Base-by-base conservation (phyloP, 2,113 vertebrate species). In the Callospermophilus lateralis region DNA sequence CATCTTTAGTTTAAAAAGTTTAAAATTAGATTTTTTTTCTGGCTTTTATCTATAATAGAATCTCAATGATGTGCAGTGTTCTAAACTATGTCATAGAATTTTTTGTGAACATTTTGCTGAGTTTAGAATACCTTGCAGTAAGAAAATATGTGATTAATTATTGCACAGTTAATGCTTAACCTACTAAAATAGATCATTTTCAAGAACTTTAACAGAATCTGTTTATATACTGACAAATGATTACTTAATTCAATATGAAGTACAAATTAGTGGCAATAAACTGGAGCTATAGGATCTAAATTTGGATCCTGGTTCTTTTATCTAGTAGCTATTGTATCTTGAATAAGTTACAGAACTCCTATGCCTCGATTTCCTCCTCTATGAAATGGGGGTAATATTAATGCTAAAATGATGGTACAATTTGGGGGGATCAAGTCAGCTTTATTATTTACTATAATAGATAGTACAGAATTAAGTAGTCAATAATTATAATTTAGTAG, bases 11-110 rank as follows among this genome's bases (percentile, higher is more conserved):
- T 93, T 86, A 92, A 87, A 85, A 94, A 70, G 16, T 95, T 95
- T 53, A 87, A 94, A 89, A 76, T 94, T 93, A 74, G 10, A 87
- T n/a, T 74, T 94, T 42, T 94, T 92, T 92, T 53, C 73, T 67
- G 24, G 80, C 45, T 86, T 94, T 94, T 95, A 97, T 88, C 93
- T 97, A 34, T 97, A 95, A 88, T 95, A 78, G 84, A 91, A 94
- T 96, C 92, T 97, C 94, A 96, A 93, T 88, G 61, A 89, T 77
- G 7, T 90, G 61, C 84, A 55, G 1, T 67, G 24, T 80, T 84
- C 37, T 95, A 55, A 76, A 73, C 84, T 77, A 3, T 74, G 16
- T 87, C 88, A 83, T 51, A 76, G 70, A 84, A 61, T 76, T 80
- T 93, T 67, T 78, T 78, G 32, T 84, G 70, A 84, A 92, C 93